Evolutionary conservation across 92 coral and sea anemone species (phyloP), one percentile per base, ranked within the genome.

Genomic region (Phenganax subtilis): DNA sequence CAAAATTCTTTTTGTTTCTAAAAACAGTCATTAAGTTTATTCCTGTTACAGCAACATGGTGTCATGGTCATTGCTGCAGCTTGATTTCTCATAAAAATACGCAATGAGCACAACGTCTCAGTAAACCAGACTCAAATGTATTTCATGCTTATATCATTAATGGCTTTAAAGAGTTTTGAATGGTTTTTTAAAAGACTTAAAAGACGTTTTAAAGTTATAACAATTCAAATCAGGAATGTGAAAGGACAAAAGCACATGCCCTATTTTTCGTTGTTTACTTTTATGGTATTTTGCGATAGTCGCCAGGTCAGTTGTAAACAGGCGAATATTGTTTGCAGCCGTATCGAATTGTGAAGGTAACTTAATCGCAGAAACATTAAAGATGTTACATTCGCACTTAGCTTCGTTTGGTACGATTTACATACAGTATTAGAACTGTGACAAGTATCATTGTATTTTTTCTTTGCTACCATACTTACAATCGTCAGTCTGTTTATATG

Each of bases 211-310:
- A 15, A 61, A 61, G 67, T 61, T 17, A 61, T 28, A 14, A 61
- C n/a, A 61, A 61, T 12, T 61, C 67, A 61, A 61, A 61, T 61
- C 67, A 61, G 67, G 28, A 61, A 61, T 61, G 67, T 61, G 47
- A 11, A 57, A 57, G 15, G 63, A 57, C 15, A 57, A 57, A 57
- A 57, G 63, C 63, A 57, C 63, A n/a, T 57, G 63, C 63, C 0
- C 1, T 15, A 15, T 61, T 61, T 17, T 28, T 61, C 0, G 6
- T 61, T 61, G 67, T 64, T 64, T 64, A 64, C 70, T n/a, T 64
- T 64, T 7, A 61, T 61, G 29, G 20, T 64, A 64, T 64, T 7
- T 17, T 44, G 70, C 31, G 47, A 64, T 64, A 28, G 27, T 64
- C 37, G 70, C 70, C 20, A 12, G 9, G 29, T 64, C 10, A 44